Conservation (phyloP, 1,140 invertebrate genomes). For the Semibalanus balanoides region DNA sequence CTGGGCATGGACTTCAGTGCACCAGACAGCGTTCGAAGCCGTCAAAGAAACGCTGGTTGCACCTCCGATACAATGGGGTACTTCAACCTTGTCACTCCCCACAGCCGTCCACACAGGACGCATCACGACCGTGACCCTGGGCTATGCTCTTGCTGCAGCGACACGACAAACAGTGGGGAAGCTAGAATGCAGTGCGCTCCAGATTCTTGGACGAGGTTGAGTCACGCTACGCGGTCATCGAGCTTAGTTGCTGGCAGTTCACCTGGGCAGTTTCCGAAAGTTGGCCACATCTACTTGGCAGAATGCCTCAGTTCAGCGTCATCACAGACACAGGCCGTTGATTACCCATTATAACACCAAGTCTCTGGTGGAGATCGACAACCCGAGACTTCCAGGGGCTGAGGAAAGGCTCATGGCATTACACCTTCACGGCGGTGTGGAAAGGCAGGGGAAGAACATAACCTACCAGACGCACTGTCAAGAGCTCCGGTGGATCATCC, state of each 20-base stretch:
- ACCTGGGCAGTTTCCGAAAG: conserved; percentile 20
- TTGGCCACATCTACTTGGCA: conserved; percentile 18
- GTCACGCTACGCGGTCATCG: conserved; percentile 15
- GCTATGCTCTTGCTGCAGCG: conserved; percentile 17
- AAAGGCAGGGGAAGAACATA: no score
- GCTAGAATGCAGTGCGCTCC: neutral
- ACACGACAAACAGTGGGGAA: conserved; percentile 17
- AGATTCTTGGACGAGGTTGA: conserved; percentile 16
- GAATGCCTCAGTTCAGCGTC: no score
- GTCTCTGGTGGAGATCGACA: no score
- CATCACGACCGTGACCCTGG: conserved; percentile 14
- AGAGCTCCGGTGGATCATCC: no score
- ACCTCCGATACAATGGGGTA: conserved; percentile 13
- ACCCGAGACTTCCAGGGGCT: no score
- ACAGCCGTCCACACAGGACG: conserved; percentile 17
- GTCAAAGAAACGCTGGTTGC: conserved; percentile 13
- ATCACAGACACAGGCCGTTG: no score
- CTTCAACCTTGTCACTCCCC: conserved; percentile 13
- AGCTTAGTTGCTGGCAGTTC: conserved; percentile 20
- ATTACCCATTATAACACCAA: no score
- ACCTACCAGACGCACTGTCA: no score
- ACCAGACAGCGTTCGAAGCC: conserved; percentile 16
- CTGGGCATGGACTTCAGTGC: conserved; percentile 15
- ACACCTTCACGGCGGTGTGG: no score
- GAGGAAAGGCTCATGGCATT: no score